Evolutionary conservation across 2,888 invertebrate species (phyloP).

Genomic region (Hemaris fuciformis): DNA sequence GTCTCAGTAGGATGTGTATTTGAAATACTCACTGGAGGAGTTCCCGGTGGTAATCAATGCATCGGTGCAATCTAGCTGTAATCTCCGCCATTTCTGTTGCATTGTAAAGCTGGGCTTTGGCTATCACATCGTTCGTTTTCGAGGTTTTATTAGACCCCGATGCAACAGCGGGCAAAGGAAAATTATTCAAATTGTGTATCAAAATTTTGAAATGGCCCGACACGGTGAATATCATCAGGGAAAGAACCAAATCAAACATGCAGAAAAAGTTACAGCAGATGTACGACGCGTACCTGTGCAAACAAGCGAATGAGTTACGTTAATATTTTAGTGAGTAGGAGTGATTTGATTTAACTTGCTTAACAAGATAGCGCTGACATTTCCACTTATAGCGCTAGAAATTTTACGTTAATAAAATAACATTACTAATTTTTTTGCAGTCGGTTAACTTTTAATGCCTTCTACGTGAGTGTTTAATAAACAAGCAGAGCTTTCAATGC

Average conservation of each 20-base stretch:
- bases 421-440: no score
- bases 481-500: no score
- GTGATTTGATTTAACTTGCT: no score
- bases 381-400: no score
- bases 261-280: constrained; percentile 24
- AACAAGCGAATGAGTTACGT: neutral
- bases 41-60: constrained; percentile 25
- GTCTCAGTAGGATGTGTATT: neutral
- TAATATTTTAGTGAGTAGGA: neutral
- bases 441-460: no score
- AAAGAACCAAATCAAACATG: constrained; percentile 28
- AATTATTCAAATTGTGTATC: constrained; percentile 22
- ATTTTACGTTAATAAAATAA: no score
- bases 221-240: constrained; percentile 31
- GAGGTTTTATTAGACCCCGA: constrained; percentile 14
- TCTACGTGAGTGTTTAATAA: no score
- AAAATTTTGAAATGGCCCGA: constrained; percentile 37
- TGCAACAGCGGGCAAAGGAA: constrained; percentile 23
- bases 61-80: constrained; percentile 20
- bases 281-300: constrained; percentile 17
- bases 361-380: no score
- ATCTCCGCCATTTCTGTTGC: constrained; percentile 21
- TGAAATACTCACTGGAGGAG: constrained; percentile 23
- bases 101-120: neutral
- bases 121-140: neutral